Base-by-base conservation (phyloP, 2,113 vertebrate species). In the Gasterosteus nipponicus region DNA sequence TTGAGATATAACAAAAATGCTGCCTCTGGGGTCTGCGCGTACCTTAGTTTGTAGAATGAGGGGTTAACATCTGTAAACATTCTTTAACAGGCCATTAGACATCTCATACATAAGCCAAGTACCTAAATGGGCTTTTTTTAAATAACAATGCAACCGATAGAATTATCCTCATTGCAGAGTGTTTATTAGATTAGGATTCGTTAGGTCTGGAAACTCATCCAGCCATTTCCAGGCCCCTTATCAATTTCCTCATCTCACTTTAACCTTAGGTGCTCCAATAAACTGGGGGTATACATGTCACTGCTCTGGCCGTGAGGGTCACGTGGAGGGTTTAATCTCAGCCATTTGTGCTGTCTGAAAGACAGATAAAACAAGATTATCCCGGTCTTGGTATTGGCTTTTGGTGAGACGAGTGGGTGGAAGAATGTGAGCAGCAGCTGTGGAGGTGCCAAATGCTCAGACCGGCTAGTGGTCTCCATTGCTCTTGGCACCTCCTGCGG, bases 311-410 rank as follows among this genome's bases (percentile, higher is more conserved):
- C 75, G 67, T 81, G 76, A 68, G 85, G 91, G 89, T 85, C 90
- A 89, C 78, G 79, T 64, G 76, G 81, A 67, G 79, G 63, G 88
- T 92, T 91, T 93, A 93, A 93, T 94, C 92, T 89, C 67, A 47
- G 87, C 92, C 91, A 92, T 92, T 93, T 92, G 90, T 89, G 79
- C 78, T 87, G 89, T 91, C 89, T 93, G 90, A 91, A 83, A 91
- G 88, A 87, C 82, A 92, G 91, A 91, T 91, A 87, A 92, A 90
- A 89, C 78, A 81, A 87, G 92, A 93, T 93, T 90, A 92, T 87
- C 88, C 74, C 64, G 73, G 70, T 75, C 85, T 83, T 73, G 87
- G 85, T 84, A 31, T 57, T 77, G 81, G 85, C 70, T 83, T 85
- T 72, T 18, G 71, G 86, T 89, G 86, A 80, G 84, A 87, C 72